These are phyloP conservation scores for Drosophila ogumai DNA, from an alignment of 1,140 invertebrate genomes.

Conservation along the genomic window DNA sequence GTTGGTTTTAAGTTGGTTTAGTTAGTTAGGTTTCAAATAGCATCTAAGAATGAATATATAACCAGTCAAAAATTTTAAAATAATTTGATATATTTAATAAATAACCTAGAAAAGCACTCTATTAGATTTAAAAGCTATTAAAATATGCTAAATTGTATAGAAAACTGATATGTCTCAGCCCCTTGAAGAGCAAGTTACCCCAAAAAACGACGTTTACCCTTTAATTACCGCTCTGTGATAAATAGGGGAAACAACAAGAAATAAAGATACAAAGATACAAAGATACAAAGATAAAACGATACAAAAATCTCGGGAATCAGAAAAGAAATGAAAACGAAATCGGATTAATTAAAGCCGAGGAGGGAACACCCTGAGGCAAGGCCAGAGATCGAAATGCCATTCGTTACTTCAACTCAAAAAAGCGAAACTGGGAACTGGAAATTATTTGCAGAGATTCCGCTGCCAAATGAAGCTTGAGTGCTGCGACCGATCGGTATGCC, in stretches of 20 bases:
- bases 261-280: not conserved
- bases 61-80: not conserved
- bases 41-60: too few species aligned
- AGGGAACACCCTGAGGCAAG: constrained; percentile 24
- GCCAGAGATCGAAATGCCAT: constrained; percentile 20
- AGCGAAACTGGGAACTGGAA: constrained; percentile 33
- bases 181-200: not conserved
- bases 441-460: constrained; percentile 4
- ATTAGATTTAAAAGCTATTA: not conserved
- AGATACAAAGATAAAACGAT: not conserved
- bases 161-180: too few species aligned
- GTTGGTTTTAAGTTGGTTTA: not conserved
- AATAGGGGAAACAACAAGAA: constrained; percentile 2
- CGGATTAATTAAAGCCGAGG: constrained; percentile 2
- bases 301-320: not conserved
- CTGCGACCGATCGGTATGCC: constrained; percentile 4
- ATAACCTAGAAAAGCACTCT: not conserved
- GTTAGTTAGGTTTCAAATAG: not conserved
- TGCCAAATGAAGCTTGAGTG: constrained; percentile 4
- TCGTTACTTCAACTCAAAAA: constrained; percentile 2
- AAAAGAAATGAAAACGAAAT: constrained; percentile 12
- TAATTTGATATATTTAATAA: too few species aligned
- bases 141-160: too few species aligned
- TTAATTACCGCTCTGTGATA: not conserved
- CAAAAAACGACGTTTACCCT: constrained; percentile 7